Percentiles rank a stretch among this genome's conserved stretches.
phyloP scores from a whole-genome alignment of 2,113 vertebrate genomes.

The Aplodontia rufa region DNA sequence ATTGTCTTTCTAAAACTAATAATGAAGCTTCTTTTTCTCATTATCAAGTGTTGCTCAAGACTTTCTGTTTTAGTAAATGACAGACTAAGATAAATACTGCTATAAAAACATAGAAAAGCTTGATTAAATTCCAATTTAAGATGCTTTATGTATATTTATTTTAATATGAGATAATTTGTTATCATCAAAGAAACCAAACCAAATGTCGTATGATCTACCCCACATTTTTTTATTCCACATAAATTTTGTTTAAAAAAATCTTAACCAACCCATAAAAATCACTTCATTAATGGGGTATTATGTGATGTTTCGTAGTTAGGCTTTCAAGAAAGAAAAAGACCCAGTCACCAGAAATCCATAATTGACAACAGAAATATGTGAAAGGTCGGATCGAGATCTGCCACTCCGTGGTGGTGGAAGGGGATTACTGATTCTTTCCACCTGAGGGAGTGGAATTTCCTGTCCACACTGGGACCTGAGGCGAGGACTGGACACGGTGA shows the following conservation, averaged over 20 bases:
- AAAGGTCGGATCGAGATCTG: not conserved
- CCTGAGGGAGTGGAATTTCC: slow-evolving; percentile 11
- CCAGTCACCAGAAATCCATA: slow-evolving; percentile 15
- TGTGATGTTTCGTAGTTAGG: not conserved
- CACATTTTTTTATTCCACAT: not conserved
- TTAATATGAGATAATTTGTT: slow-evolving; percentile 12
- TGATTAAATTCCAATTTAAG: slow-evolving; percentile 27
- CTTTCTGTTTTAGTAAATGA: slow-evolving; percentile 36
- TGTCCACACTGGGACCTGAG: not conserved
- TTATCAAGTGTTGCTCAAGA: slow-evolving; percentile 37
- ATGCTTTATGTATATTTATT: slow-evolving; percentile 24
- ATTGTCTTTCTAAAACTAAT: slow-evolving; percentile 34
- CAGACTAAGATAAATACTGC: slow-evolving; percentile 16
- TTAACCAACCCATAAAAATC: not conserved
- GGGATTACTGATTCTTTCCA: not conserved
- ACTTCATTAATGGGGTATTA: not conserved
- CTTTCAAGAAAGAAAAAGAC: slow-evolving; percentile 54
- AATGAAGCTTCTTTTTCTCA: not conserved
- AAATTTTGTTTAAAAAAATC: not conserved
- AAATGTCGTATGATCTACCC: not conserved
- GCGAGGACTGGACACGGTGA: not conserved
- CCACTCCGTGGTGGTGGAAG: not conserved
- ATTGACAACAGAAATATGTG: slow-evolving; percentile 52
- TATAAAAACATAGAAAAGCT: slow-evolving; percentile 37
- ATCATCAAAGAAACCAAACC: not conserved